Conservation (phyloP, 2,113 vertebrate genomes). For the Sinocyclocheilus anshuiensis region DNA sequence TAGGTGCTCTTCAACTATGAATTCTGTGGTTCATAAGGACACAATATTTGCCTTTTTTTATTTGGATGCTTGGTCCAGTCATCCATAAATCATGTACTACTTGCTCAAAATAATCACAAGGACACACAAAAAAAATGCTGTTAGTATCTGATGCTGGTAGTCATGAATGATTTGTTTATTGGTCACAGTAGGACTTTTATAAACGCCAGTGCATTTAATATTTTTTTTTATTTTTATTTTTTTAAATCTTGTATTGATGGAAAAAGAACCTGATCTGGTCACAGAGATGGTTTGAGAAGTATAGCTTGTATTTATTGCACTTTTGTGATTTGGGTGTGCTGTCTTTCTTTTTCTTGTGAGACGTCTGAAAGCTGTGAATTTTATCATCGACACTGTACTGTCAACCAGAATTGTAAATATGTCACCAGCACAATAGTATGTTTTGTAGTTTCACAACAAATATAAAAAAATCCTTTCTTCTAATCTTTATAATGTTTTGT, state of each 20-base stretch:
- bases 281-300: conserved; percentile 58
- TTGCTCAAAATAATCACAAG: conserved; percentile 43
- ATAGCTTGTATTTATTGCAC: conserved; percentile 81
- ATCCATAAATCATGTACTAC: conserved; percentile 59
- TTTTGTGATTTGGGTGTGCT: conserved; percentile 78
- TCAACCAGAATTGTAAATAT: conserved; percentile 80
- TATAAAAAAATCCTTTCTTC: conserved; percentile 72
- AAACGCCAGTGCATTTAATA: conserved; percentile 58
- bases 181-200: conserved; percentile 54
- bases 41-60: conserved; percentile 39
- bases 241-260: conserved; percentile 59
- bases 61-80: conserved; percentile 23
- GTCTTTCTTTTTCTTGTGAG: conserved; percentile 63
- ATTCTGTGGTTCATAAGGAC: conserved; percentile 40
- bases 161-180: conserved; percentile 62
- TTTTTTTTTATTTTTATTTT: conserved; percentile 43
- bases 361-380: conserved; percentile 83
- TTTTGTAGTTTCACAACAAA: conserved; percentile 85
- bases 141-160: conserved; percentile 63
- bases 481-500: conserved; percentile 48
- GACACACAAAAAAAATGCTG: conserved; percentile 30
- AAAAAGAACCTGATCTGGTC: conserved; percentile 59
- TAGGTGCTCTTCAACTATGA: conserved; percentile 54
- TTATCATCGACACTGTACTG: conserved; percentile 76
- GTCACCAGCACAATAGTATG: conserved; percentile 78